Evolutionary conservation across 1,140 invertebrate genomes (phyloP).

Genomic region (Zaprionus inermis): DNA sequence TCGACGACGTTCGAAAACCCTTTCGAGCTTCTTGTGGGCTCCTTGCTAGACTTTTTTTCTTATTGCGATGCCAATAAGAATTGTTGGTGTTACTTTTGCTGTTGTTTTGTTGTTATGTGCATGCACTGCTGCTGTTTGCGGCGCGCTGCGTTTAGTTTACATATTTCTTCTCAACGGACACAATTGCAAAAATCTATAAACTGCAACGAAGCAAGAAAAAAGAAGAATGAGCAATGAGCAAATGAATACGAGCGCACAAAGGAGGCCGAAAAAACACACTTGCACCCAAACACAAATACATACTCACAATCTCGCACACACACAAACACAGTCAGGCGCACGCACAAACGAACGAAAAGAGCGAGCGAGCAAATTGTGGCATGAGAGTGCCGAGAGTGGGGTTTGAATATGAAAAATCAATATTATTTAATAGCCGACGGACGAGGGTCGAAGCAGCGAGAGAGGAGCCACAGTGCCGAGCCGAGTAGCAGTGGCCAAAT

Average conservation of each 20-base stretch:
- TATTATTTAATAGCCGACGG: slow-evolving; percentile 76
- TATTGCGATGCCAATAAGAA: slow-evolving; percentile 64
- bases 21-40: slow-evolving; percentile 17
- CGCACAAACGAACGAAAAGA: slow-evolving; percentile 53
- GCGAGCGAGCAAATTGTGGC: slow-evolving; percentile 44
- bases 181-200: slow-evolving; percentile 83
- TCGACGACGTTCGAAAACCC: slow-evolving; percentile 40
- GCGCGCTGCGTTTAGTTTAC: slow-evolving; percentile 73
- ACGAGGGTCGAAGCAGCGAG: slow-evolving; percentile 12
- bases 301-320: slow-evolving; percentile 23
- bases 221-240: slow-evolving; percentile 44
- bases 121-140: slow-evolving; percentile 54
- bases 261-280: slow-evolving; percentile 63
- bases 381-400: slow-evolving; percentile 51
- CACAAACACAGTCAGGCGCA: slow-evolving; percentile 22
- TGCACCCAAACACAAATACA: slow-evolving; percentile 30
- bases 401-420: slow-evolving; percentile 80
- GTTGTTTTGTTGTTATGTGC: slow-evolving; percentile 29
- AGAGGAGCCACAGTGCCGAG: slow-evolving; percentile 12
- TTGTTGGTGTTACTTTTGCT: slow-evolving; percentile 19
- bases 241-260: slow-evolving; percentile 69
- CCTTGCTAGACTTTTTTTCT: slow-evolving; percentile 17
- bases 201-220: slow-evolving; percentile 72
- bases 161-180: slow-evolving; percentile 78
- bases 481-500: slow-evolving; percentile 56